These are phyloP conservation scores for Platypus cylindrus DNA, from an alignment of 2,888 invertebrate species.

Conservation along the genomic window DNA sequence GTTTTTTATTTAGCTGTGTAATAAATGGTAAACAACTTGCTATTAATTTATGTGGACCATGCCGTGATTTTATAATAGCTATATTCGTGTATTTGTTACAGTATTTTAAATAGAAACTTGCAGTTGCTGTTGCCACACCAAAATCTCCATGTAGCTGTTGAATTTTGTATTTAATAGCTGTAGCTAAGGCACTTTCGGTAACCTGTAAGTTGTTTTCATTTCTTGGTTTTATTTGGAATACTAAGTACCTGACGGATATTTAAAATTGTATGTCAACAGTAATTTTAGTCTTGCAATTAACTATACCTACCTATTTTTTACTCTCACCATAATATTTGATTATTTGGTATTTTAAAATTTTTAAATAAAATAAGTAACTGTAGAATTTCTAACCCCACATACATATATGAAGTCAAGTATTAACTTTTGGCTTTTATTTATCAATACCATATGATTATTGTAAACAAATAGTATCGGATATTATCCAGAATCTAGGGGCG, in stretches of 20 bases:
- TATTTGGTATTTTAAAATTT: no score
- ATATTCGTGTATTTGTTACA: slow-evolving; percentile 65
- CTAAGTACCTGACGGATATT: slow-evolving; percentile 13
- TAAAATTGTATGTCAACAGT: no score
- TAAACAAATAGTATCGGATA: no score
- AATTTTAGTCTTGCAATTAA: neutral
- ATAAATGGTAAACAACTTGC: slow-evolving; percentile 56
- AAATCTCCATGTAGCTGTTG: slow-evolving; percentile 64
- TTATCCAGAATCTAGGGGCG: no score
- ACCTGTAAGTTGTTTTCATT: neutral
- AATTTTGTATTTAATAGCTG: slow-evolving; percentile 43
- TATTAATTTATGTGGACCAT: slow-evolving; percentile 63
- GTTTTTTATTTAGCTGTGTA: slow-evolving; percentile 49
- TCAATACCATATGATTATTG: no score
- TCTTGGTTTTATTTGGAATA: slow-evolving; percentile 10
- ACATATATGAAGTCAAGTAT: no score
- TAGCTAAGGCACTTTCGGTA: slow-evolving; percentile 1
- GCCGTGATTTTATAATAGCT: slow-evolving; percentile 57
- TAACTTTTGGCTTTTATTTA: no score
- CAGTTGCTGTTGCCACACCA: slow-evolving; percentile 55
- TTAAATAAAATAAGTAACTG: no score
- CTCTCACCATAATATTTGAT: no score
- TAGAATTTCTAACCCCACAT: no score
- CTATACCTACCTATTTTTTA: slow-evolving; percentile 26
- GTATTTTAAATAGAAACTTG: slow-evolving; percentile 66